A percentile compares a stretch with the other conserved stretches of the same genome.
These are phyloP conservation scores for Nannospalax galili DNA, from an alignment of 2,113 vertebrate genomes.

Conservation along the genomic window DNA sequence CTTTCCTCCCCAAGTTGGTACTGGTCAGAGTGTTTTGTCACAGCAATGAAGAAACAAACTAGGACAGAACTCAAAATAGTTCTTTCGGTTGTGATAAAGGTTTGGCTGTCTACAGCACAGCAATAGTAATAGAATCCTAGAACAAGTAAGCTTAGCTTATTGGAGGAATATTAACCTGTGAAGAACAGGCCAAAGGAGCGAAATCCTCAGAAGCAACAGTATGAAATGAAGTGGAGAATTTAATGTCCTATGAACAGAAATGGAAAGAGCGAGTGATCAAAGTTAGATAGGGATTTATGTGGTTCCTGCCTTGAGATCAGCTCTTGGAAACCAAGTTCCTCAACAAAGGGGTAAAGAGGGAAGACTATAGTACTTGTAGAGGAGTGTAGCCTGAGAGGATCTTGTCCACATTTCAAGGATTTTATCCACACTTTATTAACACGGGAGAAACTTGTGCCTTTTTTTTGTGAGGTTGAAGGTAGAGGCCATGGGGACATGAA, in stretches of 20 bases:
- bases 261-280: not conserved
- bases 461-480: not conserved
- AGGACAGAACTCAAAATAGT: not conserved
- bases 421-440: constrained; percentile 9
- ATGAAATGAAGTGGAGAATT: not conserved
- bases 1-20: too few species aligned
- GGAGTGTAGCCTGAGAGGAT: not conserved
- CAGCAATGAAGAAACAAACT: too few species aligned
- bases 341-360: not conserved
- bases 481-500: not conserved
- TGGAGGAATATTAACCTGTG: not conserved
- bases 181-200: too few species aligned
- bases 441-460: not conserved
- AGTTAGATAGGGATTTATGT: not conserved
- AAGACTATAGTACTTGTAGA: not conserved
- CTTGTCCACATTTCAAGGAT: constrained; percentile 3
- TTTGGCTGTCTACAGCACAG: not conserved
- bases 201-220: not conserved
- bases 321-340: not conserved
- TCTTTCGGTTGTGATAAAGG: not conserved
- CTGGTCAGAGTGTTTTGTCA: too few species aligned
- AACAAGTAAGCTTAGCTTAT: not conserved
- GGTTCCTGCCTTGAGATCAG: not conserved
- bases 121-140: not conserved
- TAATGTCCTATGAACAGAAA: not conserved